Evolutionary conservation across 2,888 invertebrate species (phyloP), one percentile per base, ranked within the genome.

Genomic region (Heliconius sara): DNA sequence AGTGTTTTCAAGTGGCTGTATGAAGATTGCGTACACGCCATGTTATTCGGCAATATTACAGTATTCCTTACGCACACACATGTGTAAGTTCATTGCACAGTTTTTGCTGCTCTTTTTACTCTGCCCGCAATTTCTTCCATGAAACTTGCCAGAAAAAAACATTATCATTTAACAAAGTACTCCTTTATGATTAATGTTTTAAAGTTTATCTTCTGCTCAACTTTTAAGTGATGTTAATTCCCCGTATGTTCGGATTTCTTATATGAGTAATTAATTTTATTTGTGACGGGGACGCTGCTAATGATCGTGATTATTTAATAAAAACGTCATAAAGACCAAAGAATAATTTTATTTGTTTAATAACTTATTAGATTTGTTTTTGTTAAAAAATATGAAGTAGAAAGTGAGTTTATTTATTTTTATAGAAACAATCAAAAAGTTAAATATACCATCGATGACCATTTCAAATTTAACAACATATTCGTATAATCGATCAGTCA

Each of bases 401-500:
- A 52, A 52, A 52, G 22, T 22, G 19, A 19, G 19, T 52, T 7
- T 52, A 52, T 52, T 52, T 52, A 7, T 52, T 27, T 27, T 27
- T 27, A 27, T 27, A 27, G 19, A 52, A 22, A 52, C 19, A 52
- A 52, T 52, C 19, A 52, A 52, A 52, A 52, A 16, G 0, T 13
- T 47, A 16, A 47, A 47, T 47, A 47, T 13, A 47, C 47, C 5
- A 16, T 47, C 47, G 47, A 47, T 47, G 16, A 47, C n/a, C 60
- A 10, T 25, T 63, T 63, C 4, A 63, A 67, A 72, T 74, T 63
- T 16, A 16, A 68, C 77, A 47, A 52, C 47, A 72, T 52, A 77
- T 22, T 66, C 73, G 9, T 52, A 22, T 67, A 73, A 80, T 74
- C 67, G 73, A 67, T 87, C 83, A 79, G 79, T 77, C 78, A 85